phyloP scores from a whole-genome alignment of 2,888 invertebrate genomes.

The Andrena haemorrhoa region DNA sequence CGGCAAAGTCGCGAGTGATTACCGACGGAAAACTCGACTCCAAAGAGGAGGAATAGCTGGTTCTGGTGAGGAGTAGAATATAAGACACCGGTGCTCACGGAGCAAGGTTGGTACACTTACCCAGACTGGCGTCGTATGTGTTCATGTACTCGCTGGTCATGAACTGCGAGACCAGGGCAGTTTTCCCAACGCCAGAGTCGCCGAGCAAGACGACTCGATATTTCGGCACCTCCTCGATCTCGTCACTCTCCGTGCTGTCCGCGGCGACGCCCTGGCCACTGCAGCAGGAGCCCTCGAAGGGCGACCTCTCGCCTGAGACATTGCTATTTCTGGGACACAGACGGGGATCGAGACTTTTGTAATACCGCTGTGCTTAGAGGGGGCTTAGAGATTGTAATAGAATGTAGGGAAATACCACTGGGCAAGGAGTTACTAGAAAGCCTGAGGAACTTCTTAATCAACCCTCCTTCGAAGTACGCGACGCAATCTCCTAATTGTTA shows the following conservation, averaged over 20 bases:
- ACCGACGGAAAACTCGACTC: neutral
- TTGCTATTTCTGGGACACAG: constrained; percentile 88
- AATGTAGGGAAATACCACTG: too few relatives aligned
- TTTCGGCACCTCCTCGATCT: constrained; percentile 89
- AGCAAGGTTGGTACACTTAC: constrained; percentile 85
- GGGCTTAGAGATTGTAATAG: too few relatives aligned
- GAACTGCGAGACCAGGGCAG: constrained; percentile 95
- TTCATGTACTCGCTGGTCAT: constrained; percentile 98
- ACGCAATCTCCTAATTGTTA: neutral
- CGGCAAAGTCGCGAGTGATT: neutral
- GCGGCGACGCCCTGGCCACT: constrained; percentile 90
- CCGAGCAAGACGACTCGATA: constrained; percentile 94
- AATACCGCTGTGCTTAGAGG: too few relatives aligned
- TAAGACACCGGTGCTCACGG: neutral
- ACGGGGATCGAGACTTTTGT: neutral
- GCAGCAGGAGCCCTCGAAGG: constrained; percentile 95
- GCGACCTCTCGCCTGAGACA: constrained; percentile 90
- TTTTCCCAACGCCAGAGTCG: constrained; percentile 95
- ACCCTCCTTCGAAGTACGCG: neutral
- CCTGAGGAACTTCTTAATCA: neutral
- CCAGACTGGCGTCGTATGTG: constrained; percentile 96
- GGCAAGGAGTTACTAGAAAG: too few relatives aligned
- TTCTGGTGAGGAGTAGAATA: too few relatives aligned
- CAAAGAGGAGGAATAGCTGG: too few relatives aligned
- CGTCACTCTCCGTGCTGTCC: constrained; percentile 88